Conservation (phyloP, 1,140 invertebrate genomes). For the Homalodisca vitripennis region DNA sequence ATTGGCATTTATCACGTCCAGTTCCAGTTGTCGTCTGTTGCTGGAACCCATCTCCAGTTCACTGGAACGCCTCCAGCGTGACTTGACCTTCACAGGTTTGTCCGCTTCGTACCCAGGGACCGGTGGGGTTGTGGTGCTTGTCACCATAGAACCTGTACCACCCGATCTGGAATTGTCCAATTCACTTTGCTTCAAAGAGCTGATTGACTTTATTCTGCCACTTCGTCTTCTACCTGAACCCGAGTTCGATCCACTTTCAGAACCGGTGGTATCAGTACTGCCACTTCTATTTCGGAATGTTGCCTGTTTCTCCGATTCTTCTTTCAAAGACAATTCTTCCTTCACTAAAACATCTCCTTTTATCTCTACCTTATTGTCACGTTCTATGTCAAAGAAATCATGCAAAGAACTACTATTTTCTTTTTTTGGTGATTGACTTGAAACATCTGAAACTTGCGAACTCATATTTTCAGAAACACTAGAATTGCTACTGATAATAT, state of each 20-base stretch:
- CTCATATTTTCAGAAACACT: not conserved
- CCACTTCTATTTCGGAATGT: conserved; percentile 46
- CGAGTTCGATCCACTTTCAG: conserved; percentile 49
- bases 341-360: not conserved
- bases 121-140: not conserved
- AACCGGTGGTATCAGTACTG: conserved; percentile 50
- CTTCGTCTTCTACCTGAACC: conserved; percentile 51
- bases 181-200: conserved; percentile 6
- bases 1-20: conserved; percentile 12
- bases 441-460: not conserved
- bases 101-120: conserved; percentile 48
- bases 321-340: not conserved
- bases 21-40: not conserved
- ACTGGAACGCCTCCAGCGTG: conserved; percentile 77
- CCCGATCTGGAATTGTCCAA: not conserved
- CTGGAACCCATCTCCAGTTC: conserved; percentile 71
- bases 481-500: not conserved
- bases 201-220: conserved; percentile 46
- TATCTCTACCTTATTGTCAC: not conserved
- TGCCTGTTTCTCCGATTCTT: conserved; percentile 21
- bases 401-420: conserved; percentile 13
- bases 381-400: not conserved
- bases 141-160: not conserved
- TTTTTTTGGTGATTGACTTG: not conserved
- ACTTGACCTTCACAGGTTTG: conserved; percentile 83